phyloP scores from a whole-genome alignment of 1,140 invertebrate species.

The Bacillus rossius region DNA sequence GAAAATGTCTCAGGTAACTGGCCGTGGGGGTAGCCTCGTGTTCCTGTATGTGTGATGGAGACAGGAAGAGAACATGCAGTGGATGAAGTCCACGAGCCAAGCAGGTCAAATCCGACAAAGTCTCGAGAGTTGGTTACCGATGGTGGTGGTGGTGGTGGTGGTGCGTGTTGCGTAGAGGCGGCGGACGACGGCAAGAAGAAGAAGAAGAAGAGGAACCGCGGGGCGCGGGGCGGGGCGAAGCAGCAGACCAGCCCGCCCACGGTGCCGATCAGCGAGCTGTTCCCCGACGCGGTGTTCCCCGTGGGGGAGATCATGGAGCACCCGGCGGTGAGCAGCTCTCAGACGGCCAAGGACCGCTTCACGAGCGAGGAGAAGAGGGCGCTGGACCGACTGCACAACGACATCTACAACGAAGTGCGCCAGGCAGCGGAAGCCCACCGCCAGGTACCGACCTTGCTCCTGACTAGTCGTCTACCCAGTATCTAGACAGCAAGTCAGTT shows the following conservation, averaged over 20 bases:
- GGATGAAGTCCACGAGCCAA: too few species aligned
- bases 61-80: too few species aligned
- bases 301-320: constrained; percentile 78
- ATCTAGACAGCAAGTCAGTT: too few species aligned
- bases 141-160: too few species aligned
- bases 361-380: constrained; percentile 87
- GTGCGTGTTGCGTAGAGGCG: too few species aligned
- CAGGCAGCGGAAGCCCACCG: constrained; percentile 96
- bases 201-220: constrained; percentile 47
- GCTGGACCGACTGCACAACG: constrained; percentile 71
- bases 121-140: too few species aligned
- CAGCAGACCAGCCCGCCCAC: constrained; percentile 79
- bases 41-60: too few species aligned
- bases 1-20: too few species aligned
- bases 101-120: too few species aligned
- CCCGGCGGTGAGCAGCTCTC: constrained; percentile 63
- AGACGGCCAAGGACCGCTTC: constrained; percentile 82
- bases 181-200: constrained; percentile 53
- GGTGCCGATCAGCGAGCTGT: constrained; percentile 81
- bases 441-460: constrained; percentile 55
- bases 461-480: too few species aligned
- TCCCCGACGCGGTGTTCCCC: constrained; percentile 72
- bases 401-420: constrained; percentile 93
- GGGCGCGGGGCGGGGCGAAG: constrained; percentile 42
- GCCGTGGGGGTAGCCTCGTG: too few species aligned